phyloP scores from a whole-genome alignment of 2,113 vertebrate species.

The Catharus bicknelli region DNA sequence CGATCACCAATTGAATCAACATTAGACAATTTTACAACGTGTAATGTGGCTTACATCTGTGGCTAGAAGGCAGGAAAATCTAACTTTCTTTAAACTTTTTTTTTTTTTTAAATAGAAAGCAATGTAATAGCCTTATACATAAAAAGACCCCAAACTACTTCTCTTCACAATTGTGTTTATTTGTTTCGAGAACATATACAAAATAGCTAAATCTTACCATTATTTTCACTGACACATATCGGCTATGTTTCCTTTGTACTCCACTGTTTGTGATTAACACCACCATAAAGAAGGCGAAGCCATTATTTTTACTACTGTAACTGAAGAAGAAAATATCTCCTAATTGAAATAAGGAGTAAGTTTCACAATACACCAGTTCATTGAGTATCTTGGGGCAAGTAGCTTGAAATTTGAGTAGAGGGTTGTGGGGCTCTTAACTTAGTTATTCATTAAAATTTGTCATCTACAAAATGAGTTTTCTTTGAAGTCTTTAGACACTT shows the following conservation, averaged over 20 bases:
- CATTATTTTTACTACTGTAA: neutral
- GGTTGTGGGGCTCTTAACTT: neutral
- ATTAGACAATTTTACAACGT: neutral
- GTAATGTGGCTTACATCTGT: conserved; percentile 34
- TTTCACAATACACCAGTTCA: neutral
- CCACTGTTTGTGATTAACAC: neutral
- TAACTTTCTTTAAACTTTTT: neutral
- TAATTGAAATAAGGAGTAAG: neutral
- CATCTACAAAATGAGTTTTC: neutral
- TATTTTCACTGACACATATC: neutral
- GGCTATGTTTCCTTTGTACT: neutral
- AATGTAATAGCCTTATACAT: neutral
- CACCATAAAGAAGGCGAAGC: neutral
- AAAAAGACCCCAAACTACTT: neutral
- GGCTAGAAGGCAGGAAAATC: neutral
- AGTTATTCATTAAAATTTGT: neutral
- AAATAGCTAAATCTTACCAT: neutral
- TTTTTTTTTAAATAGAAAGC: neutral
- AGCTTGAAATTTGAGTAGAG: neutral
- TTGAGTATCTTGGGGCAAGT: neutral
- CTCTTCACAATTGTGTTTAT: neutral
- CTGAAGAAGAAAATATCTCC: neutral
- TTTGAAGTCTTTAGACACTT: neutral
- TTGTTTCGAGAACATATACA: neutral
- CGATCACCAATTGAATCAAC: conserved; percentile 11